A percentile compares a stretch with the other conserved stretches of the same genome.
phyloP scores from a whole-genome alignment of 2,113 vertebrate species.

The Aegithalos caudatus region DNA sequence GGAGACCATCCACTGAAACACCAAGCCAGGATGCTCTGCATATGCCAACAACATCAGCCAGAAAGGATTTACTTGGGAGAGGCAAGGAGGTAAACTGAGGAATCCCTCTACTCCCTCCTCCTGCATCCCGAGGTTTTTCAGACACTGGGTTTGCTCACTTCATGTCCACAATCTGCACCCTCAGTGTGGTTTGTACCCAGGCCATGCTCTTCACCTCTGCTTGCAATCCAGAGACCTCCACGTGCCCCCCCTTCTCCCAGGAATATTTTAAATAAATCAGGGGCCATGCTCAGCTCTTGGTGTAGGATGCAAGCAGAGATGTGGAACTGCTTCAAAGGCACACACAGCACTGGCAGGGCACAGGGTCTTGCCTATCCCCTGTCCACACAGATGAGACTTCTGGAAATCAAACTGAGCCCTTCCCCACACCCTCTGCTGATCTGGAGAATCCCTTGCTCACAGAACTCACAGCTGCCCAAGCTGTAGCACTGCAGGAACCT shows the following conservation, averaged over 20 bases:
- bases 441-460: background rate
- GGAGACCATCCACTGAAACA: background rate
- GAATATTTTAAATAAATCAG: background rate
- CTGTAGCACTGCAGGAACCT: background rate
- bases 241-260: fast-evolving
- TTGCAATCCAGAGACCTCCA: background rate
- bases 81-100: background rate
- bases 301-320: background rate
- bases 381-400: background rate
- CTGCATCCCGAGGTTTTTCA: background rate
- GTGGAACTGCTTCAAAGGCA: background rate
- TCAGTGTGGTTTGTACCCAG: background rate
- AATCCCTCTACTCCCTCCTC: background rate
- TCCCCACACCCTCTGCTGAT: background rate
- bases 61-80: background rate
- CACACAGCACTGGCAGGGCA: fast-evolving
- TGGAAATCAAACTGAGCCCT: background rate
- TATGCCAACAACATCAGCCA: background rate
- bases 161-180: fast-evolving
- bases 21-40: background rate
- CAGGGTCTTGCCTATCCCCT: background rate
- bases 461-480: background rate
- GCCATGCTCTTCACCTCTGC: background rate
- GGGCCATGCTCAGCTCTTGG: background rate
- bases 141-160: fast-evolving